Evolutionary conservation across 2,888 invertebrate species (phyloP), one percentile per base, ranked within the genome.

Genomic region (Erebia ligea): DNA sequence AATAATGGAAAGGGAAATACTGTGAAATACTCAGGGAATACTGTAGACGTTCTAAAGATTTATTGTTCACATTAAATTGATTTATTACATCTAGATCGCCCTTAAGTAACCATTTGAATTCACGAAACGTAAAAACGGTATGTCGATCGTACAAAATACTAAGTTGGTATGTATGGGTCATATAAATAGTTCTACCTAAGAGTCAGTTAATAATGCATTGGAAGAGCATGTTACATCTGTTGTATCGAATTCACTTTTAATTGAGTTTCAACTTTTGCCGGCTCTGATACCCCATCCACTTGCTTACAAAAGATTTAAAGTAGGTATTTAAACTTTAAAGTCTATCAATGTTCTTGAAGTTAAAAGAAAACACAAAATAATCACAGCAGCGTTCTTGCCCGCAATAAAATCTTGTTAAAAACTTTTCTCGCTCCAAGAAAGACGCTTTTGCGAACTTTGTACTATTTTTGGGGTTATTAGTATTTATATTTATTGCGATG

Each of bases 331-430:
- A 57, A 57, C 57, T 57, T 62, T 62, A 19, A 48, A 48, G 19
- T 21, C 21, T 48, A 45, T 62, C 21, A 45, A 48, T 21, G 62
- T 48, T 21, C 45, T 48, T 25, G 1, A 21, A 48, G 48, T 19
- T 57, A 15, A 21, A 21, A 62, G 21, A 62, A 62, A 48, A 45
- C 45, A 48, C 48, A 45, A 62, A 13, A 62, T 15, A 62, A 48
- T 19, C 62, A 25, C 45, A 62, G 48, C 13, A 62, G 21, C 15
- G 48, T 62, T 62, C 62, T 48, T 62, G 15, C 21, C 9, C 62
- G 62, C 62, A 62, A 62, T 62, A 62, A 62, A 62, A 45, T 45
- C 62, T 62, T 45, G 48, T 62, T 62, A 48, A 62, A 62, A 62
- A 62, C 62, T 62, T 62, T 61, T 62, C 59, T 59, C 59, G 59